These are phyloP conservation scores for Plusia festucae DNA, from an alignment of 2,888 invertebrate species.

Conservation along the genomic window DNA sequence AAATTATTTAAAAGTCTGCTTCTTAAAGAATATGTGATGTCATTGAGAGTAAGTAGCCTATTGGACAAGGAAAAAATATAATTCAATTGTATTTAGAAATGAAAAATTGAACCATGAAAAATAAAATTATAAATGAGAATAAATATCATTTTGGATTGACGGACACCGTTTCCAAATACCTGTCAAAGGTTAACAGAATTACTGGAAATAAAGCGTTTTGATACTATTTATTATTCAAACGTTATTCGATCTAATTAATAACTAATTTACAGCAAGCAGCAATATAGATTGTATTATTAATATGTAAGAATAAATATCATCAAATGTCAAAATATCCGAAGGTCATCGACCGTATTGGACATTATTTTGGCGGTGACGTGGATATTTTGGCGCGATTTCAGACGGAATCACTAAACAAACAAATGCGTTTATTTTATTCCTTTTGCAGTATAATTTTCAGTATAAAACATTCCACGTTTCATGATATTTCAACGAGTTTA, in stretches of 20 bases:
- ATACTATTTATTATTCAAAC: slow-evolving; percentile 7
- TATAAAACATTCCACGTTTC: slow-evolving; percentile 39
- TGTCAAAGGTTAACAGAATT: slow-evolving; percentile 4
- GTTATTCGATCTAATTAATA: not conserved
- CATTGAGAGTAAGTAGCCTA: too few relatives aligned
- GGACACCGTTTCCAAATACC: not conserved
- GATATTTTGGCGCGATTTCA: slow-evolving; percentile 75
- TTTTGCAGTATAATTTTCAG: slow-evolving; percentile 62
- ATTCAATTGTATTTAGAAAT: too few relatives aligned
- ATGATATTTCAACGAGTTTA: slow-evolving; percentile 45
- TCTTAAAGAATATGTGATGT: too few relatives aligned
- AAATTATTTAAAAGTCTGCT: too few relatives aligned
- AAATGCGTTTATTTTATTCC: slow-evolving; percentile 60
- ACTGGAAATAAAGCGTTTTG: not conserved
- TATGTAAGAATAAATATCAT: not conserved
- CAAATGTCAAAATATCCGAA: slow-evolving; percentile 44
- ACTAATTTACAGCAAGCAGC: not conserved
- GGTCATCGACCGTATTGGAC: slow-evolving; percentile 68
- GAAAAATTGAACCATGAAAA: too few relatives aligned
- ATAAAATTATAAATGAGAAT: too few relatives aligned
- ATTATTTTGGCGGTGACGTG: slow-evolving; percentile 57
- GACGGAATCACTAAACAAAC: slow-evolving; percentile 50
- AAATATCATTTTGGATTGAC: not conserved
- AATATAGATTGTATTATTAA: slow-evolving; percentile 11
- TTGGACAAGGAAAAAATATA: too few relatives aligned